Percentiles rank a stretch among this genome's conserved stretches.
Conservation (phyloP, 2,113 vertebrate genomes). For the Aramus guarauna region DNA sequence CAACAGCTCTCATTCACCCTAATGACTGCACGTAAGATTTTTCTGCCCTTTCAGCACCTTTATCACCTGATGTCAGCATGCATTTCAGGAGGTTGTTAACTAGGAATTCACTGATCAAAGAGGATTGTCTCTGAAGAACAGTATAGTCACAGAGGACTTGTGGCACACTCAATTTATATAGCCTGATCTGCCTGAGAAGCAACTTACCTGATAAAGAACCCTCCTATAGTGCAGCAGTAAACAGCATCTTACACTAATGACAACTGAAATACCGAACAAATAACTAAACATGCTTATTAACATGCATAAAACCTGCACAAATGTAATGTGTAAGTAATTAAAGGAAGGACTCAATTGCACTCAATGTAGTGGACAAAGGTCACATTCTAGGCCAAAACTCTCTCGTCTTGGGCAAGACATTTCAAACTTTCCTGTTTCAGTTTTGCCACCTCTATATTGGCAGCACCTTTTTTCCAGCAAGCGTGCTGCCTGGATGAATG, state of each 20-base stretch:
- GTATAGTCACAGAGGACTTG: background rate
- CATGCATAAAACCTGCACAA: background rate
- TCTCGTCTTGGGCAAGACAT: background rate
- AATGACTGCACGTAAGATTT: background rate
- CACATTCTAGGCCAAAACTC: background rate
- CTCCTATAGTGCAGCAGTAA: background rate
- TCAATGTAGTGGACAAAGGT: background rate
- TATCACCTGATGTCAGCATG: background rate
- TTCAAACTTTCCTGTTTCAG: background rate
- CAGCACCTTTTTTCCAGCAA: background rate
- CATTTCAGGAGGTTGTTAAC: background rate
- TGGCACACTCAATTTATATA: background rate
- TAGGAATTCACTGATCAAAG: background rate
- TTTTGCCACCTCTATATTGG: background rate
- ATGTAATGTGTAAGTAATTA: background rate
- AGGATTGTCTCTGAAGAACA: background rate
- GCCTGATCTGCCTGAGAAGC: background rate
- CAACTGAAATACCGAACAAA: background rate
- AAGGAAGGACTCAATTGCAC: background rate
- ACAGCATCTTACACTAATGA: background rate
- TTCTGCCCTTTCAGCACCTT: background rate
- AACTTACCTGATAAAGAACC: background rate
- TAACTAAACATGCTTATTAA: background rate
- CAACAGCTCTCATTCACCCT: background rate
- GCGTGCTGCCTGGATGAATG: background rate